A percentile compares a stretch with the other conserved stretches of the same genome.
phyloP scores from a whole-genome alignment of 2,113 vertebrate genomes.

The Chiloscyllium plagiosum region DNA sequence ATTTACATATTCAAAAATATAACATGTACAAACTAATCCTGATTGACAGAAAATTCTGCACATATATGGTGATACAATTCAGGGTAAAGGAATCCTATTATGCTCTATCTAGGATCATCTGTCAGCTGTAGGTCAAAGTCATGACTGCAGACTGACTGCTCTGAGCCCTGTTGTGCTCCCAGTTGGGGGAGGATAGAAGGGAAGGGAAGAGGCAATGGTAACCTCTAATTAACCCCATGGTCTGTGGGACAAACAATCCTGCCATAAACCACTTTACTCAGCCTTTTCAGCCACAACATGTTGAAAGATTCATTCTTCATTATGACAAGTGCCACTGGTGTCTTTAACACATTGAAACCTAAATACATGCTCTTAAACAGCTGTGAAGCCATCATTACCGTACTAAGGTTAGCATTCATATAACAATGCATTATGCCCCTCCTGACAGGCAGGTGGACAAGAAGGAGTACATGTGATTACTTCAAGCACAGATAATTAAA shows the following conservation, averaged over 20 bases:
- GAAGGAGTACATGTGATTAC: not conserved
- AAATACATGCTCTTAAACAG: conserved; percentile 38
- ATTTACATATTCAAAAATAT: not conserved
- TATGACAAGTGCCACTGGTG: conserved; percentile 38
- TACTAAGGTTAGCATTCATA: not conserved
- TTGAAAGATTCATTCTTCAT: conserved; percentile 40
- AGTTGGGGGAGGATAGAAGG: conserved; percentile 31
- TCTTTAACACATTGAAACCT: conserved; percentile 39
- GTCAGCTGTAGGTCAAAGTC: conserved; percentile 34
- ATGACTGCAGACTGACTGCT: conserved; percentile 36
- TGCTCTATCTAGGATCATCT: not conserved
- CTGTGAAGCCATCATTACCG: conserved; percentile 3
- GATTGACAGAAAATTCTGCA: not conserved
- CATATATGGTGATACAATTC: not conserved
- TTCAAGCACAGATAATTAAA: not conserved
- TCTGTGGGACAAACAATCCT: conserved; percentile 24
- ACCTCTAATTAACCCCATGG: conserved; percentile 29
- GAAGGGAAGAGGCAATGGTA: conserved; percentile 15
- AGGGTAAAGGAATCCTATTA: not conserved
- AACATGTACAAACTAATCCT: not conserved
- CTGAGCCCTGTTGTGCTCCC: conserved; percentile 15
- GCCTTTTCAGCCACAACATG: conserved; percentile 29
- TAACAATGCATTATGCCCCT: not conserved
- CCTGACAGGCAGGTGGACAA: not conserved
- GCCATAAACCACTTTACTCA: conserved; percentile 29